Conservation (phyloP, 1,140 invertebrate species). For the Ectropis grisescens region DNA sequence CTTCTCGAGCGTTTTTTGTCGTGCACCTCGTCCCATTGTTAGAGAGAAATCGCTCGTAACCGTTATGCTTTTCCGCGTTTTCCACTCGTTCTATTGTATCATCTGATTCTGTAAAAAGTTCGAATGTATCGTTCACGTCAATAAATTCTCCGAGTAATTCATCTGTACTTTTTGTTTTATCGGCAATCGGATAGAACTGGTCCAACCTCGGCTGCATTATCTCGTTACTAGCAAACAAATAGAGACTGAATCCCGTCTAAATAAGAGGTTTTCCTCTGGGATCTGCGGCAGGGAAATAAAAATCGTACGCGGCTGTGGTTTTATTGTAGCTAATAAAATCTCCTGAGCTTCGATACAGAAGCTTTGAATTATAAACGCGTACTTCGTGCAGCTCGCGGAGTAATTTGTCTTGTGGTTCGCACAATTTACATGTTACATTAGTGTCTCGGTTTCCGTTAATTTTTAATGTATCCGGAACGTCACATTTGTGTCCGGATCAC, state of each 20-base stretch:
- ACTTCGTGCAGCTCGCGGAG: slow-evolving; percentile 6
- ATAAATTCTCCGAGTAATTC: too few species aligned
- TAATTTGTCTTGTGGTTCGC: slow-evolving; percentile 17
- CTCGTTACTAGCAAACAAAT: slow-evolving; percentile 16
- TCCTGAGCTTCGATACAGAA: slow-evolving; percentile 22
- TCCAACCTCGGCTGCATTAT: too few species aligned
- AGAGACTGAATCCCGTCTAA: slow-evolving; percentile 21
- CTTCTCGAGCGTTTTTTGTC: slow-evolving; percentile 21
- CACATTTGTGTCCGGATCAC: too few species aligned
- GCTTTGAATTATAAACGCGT: slow-evolving; percentile 20
- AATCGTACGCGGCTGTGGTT: slow-evolving; percentile 21
- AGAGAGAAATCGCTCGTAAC: slow-evolving; percentile 41
- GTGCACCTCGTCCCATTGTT: slow-evolving; percentile 28
- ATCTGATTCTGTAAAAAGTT: neutral
- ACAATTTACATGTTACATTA: slow-evolving; percentile 11
- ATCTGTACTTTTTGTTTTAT: too few species aligned
- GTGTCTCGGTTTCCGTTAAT: slow-evolving; percentile 5
- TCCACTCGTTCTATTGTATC: slow-evolving; percentile 13
- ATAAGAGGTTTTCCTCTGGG: slow-evolving; percentile 23
- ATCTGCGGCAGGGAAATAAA: slow-evolving; percentile 15
- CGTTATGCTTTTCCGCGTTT: slow-evolving; percentile 34
- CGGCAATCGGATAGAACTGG: too few species aligned
- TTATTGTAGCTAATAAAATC: slow-evolving; percentile 36
- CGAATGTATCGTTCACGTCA: too few species aligned
- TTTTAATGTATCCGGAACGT: neutral